Base-by-base conservation (phyloP, 2,888 invertebrate species). In the Ophraella communa region DNA sequence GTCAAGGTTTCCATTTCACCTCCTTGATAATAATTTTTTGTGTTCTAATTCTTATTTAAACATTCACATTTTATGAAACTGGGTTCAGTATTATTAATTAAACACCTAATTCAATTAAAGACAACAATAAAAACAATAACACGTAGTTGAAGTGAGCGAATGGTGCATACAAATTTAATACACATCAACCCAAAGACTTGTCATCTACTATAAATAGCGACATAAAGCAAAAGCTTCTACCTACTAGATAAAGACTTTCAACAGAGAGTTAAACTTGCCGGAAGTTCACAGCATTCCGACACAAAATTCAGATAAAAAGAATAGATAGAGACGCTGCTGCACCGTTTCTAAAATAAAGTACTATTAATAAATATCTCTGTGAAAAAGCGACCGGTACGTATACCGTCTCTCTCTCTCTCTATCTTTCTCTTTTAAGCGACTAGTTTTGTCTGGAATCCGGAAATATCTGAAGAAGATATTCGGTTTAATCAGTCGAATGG, bases 201-300 rank as follows among this genome's bases (percentile, higher is more conserved):
- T 64, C 60, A 64, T 51, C 51, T 33, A 51, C 49, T 60, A 64
- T 60, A 64, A 64, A 64, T 64, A 64, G 64, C 56, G n/a, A 56
- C 52, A 55, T 49, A 62, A 61, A 55, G 54, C 42, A 60, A 35
- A 60, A 44, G 49, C 58, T 30, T 47, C 55, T 66, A 67, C 65
- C 69, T 69, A 56, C 64, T 65, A 69, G 71, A 73, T 71, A 71
- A 71, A 70, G 69, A 72, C 70, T 72, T 72, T 72, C 72, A 71
- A 67, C 72, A 66, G 70, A 64, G 71, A 73, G 68, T 69, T 64
- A 65, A 71, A 69, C 60, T 68, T 73, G 73, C 72, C 73, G 73
- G 73, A 73, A 73, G 73, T 73, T 64, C 70, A 69, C 70, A 69
- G 66, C 73, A 73, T 72, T 72, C 71, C 73, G 70, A 69, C 69